Percentiles rank a stretch among this genome's conserved stretches.
Conservation (phyloP, 2,797 vertebrate genomes). For the Aeoliscus strigatus region DNA sequence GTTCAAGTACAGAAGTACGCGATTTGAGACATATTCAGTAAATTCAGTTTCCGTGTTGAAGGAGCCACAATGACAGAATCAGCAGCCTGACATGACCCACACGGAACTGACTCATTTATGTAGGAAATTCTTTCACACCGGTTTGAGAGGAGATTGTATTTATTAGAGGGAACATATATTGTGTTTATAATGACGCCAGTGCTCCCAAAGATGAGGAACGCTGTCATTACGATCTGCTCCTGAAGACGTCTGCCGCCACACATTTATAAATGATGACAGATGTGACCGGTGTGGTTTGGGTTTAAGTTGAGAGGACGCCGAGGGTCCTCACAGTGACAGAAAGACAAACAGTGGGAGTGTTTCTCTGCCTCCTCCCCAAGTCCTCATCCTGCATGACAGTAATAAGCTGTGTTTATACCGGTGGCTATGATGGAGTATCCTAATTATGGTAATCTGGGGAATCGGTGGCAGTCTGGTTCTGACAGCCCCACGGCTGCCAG, state of each 20-base stretch:
- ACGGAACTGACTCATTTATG: slow-evolving; percentile 6
- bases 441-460: slow-evolving; percentile 65
- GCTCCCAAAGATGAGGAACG: background rate
- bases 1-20: too few species aligned
- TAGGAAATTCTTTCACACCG: slow-evolving; percentile 10
- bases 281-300: too few species aligned
- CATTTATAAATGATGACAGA: too few species aligned
- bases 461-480: slow-evolving; percentile 57
- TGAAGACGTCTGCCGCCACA: background rate
- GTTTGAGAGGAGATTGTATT: slow-evolving; percentile 9
- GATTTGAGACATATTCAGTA: too few species aligned
- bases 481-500: slow-evolving; percentile 46
- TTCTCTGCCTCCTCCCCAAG: slow-evolving; percentile 17
- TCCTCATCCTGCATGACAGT: slow-evolving; percentile 47
- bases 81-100: slow-evolving; percentile 23
- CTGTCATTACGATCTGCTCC: too few species aligned
- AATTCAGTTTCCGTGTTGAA: slow-evolving; percentile 49
- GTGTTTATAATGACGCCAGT: slow-evolving; percentile 1
- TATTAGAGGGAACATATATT: background rate
- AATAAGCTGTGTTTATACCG: slow-evolving; percentile 69
- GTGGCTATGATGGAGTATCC: slow-evolving; percentile 57
- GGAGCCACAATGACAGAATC: slow-evolving; percentile 35
- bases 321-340: background rate
- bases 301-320: background rate
- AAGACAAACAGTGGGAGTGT: slow-evolving; percentile 1